A percentile compares a stretch with the other conserved stretches of the same genome.
phyloP scores from a whole-genome alignment of 2,888 invertebrate genomes.

The Euclidia mi region DNA sequence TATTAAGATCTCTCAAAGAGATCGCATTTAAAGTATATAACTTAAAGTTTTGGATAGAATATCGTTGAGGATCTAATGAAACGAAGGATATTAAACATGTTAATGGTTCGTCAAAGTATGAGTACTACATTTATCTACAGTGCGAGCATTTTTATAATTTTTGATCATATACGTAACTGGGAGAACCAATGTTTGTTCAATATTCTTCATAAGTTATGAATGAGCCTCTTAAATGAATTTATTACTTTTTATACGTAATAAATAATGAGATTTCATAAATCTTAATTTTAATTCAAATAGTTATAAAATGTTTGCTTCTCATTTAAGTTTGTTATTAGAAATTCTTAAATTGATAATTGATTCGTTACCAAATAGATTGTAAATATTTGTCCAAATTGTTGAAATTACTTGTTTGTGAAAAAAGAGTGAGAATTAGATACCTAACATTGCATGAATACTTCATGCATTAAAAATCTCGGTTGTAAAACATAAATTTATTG shows the following conservation, averaged over 20 bases:
- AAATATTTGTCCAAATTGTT: conserved; percentile 46
- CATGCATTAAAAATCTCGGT: too few relatives aligned
- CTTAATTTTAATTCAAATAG: conserved; percentile 39
- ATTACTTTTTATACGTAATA: conserved; percentile 12
- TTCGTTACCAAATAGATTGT: conserved; percentile 64
- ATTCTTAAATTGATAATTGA: conserved; percentile 46
- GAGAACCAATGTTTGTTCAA: background rate
- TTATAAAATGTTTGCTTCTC: conserved; percentile 38
- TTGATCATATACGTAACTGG: too few relatives aligned
- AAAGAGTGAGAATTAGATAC: conserved; percentile 20
- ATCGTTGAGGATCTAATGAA: background rate
- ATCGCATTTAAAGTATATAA: conserved; percentile 11
- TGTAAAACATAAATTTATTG: too few relatives aligned
- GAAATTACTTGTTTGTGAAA: background rate
- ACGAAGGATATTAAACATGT: background rate
- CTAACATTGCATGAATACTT: too few relatives aligned
- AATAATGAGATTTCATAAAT: conserved; percentile 55
- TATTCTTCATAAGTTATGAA: background rate
- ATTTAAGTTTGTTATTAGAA: conserved; percentile 33
- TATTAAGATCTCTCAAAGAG: conserved; percentile 13
- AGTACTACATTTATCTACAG: background rate
- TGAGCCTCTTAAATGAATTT: conserved; percentile 15
- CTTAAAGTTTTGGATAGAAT: background rate
- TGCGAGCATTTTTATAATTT: background rate
- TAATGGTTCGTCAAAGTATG: too few relatives aligned